Evolutionary conservation across 2,797 vertebrate species (phyloP).

Genomic region (Enteromius fasciolatus): DNA sequence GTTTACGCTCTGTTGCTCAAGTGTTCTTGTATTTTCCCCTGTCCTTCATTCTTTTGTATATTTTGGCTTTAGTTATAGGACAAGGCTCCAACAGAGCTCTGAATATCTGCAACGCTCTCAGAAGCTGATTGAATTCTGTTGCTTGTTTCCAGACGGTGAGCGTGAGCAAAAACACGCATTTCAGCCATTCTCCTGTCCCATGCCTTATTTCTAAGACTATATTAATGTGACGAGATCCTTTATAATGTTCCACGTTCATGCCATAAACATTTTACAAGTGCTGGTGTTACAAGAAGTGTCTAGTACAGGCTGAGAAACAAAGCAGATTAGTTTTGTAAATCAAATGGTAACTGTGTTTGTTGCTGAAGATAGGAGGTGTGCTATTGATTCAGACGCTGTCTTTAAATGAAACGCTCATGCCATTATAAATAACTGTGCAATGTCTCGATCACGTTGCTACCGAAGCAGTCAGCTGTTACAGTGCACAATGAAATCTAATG

Average conservation of each 20-base stretch:
- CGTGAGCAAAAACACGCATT: conserved; percentile 61
- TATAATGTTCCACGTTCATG: conserved; percentile 55
- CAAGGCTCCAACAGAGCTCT: conserved; percentile 31
- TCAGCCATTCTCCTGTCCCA: conserved; percentile 60
- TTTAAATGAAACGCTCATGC: conserved; percentile 62
- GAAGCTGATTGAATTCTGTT: conserved; percentile 72
- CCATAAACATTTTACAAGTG: conserved; percentile 60
- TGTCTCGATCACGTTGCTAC: conserved; percentile 69
- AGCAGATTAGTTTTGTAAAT: conserved; percentile 65
- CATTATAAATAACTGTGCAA: conserved; percentile 64
- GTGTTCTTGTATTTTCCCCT: conserved; percentile 44
- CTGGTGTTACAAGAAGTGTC: conserved; percentile 56
- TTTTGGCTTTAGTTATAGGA: conserved; percentile 59
- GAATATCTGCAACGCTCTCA: conserved; percentile 61
- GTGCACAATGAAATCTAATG: background rate
- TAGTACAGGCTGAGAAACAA: conserved; percentile 57
- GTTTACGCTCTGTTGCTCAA: conserved; percentile 63
- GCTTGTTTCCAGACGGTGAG: conserved; percentile 52
- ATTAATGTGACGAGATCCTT: conserved; percentile 62
- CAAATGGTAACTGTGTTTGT: conserved; percentile 61
- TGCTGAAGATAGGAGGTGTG: conserved; percentile 48
- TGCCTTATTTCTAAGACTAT: conserved; percentile 55
- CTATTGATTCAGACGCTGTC: conserved; percentile 66
- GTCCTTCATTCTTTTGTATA: conserved; percentile 52
- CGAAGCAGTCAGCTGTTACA: conserved; percentile 31